These are phyloP conservation scores for Seriola quinqueradiata DNA, from an alignment of 2,113 vertebrate species.

Conservation along the genomic window DNA sequence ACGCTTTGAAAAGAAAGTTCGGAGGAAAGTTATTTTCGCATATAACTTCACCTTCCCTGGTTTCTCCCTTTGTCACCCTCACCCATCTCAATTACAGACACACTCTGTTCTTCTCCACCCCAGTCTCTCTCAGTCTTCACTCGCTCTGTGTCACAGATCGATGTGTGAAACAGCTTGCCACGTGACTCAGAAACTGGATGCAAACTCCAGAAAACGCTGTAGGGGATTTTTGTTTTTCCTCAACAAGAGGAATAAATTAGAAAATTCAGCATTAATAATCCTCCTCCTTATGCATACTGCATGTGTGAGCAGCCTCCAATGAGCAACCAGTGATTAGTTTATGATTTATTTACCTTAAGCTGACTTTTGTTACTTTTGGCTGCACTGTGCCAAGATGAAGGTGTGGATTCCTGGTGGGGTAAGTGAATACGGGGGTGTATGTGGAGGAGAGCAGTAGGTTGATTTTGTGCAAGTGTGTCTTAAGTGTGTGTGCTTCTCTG, in stretches of 20 bases:
- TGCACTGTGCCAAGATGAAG: constrained; percentile 51
- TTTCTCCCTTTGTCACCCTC: constrained; percentile 4
- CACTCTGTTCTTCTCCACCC: background rate
- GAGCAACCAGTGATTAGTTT: constrained; percentile 38
- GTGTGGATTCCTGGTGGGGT: constrained; percentile 58
- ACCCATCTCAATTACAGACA: background rate
- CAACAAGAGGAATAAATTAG: background rate
- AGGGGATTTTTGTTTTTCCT: background rate
- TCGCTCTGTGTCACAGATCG: background rate
- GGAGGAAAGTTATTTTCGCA: background rate
- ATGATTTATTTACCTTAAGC: constrained; percentile 65
- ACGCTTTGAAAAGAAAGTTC: background rate
- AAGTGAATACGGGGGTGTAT: constrained; percentile 35
- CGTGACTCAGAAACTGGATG: background rate
- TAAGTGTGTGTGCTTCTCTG: constrained; percentile 42
- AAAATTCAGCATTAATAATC: constrained; percentile 26
- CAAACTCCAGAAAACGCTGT: background rate
- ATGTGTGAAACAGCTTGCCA: constrained; percentile 2
- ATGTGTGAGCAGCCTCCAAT: constrained; percentile 41
- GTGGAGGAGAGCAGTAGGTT: constrained; percentile 42
- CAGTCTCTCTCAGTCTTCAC: background rate
- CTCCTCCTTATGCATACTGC: constrained; percentile 7
- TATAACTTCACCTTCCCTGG: background rate
- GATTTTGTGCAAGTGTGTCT: constrained; percentile 51
- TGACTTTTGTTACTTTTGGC: constrained; percentile 65